Evolutionary conservation across 2,888 invertebrate genomes (phyloP).

Genomic region (Ormia ochracea): DNA sequence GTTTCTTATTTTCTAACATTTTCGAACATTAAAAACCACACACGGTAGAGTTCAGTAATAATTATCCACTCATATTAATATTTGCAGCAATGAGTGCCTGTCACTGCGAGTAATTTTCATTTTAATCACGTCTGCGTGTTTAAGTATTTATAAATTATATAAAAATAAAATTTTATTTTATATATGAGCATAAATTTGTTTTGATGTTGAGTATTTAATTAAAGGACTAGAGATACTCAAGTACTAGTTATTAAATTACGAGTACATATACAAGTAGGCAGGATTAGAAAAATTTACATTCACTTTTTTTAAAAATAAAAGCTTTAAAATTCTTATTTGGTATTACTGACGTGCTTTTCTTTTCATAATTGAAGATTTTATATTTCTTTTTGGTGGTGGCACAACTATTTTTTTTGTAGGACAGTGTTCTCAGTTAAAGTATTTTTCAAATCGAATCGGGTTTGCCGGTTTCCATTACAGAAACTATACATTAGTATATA

Average conservation of each 20-base stretch:
- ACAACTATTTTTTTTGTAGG: too few species aligned
- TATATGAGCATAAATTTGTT: not conserved
- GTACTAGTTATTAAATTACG: too few species aligned
- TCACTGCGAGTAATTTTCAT: not conserved
- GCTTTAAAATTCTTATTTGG: not conserved
- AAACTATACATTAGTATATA: too few species aligned
- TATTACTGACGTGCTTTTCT: not conserved
- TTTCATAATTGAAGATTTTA: not conserved
- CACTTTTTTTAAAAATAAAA: too few species aligned
- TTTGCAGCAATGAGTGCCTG: conserved; percentile 27
- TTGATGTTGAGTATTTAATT: not conserved
- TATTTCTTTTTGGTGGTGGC: not conserved
- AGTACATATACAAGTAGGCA: too few species aligned
- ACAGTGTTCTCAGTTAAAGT: too few species aligned
- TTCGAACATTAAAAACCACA: conserved; percentile 38
- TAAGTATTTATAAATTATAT: not conserved
- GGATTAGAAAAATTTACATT: too few species aligned
- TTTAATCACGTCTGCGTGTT: conserved; percentile 26
- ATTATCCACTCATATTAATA: conserved; percentile 55
- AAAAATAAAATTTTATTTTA: not conserved
- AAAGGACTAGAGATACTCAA: not conserved
- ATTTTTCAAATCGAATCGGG: too few species aligned
- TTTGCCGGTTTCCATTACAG: too few species aligned
- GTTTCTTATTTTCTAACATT: not conserved
- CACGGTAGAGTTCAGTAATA: conserved; percentile 54